A percentile compares a stretch with the other conserved stretches of the same genome.
These are phyloP conservation scores for Cyprinodon brontotheroides DNA, from an alignment of 2,113 vertebrate genomes.

Conservation along the genomic window DNA sequence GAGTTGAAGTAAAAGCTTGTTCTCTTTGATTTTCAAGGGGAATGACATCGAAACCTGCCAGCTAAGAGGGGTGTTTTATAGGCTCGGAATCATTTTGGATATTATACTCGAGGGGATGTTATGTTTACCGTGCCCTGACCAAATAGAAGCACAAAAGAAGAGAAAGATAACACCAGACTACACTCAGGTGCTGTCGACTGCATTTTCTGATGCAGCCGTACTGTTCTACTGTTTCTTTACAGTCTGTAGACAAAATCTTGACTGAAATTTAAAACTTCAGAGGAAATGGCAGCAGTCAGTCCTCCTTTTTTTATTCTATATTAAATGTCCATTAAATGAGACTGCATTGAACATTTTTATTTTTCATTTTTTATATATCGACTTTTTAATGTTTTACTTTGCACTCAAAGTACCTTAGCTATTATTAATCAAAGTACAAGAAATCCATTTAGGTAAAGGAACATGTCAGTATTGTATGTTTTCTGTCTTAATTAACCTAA, in stretches of 20 bases:
- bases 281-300: not conserved
- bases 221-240: not conserved
- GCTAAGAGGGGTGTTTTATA: conserved; percentile 13
- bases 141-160: conserved; percentile 14
- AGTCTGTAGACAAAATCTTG: not conserved
- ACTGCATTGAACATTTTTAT: not conserved
- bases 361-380: not conserved
- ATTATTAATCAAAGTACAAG: not conserved
- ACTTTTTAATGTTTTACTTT: not conserved
- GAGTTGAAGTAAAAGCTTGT: conserved; percentile 8
- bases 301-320: no score
- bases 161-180: not conserved
- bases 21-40: conserved; percentile 40
- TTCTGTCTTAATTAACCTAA: not conserved
- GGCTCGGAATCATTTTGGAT: conserved; percentile 22
- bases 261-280: not conserved
- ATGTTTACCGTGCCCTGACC: conserved; percentile 14
- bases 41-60: conserved; percentile 36
- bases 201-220: not conserved
- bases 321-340: not conserved
- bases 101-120: conserved; percentile 7
- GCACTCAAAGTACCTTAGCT: not conserved
- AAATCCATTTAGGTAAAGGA: not conserved
- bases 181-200: not conserved
- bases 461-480: not conserved